Base-by-base conservation (phyloP, 1,140 invertebrate genomes). In the Cydia strobilella region DNA sequence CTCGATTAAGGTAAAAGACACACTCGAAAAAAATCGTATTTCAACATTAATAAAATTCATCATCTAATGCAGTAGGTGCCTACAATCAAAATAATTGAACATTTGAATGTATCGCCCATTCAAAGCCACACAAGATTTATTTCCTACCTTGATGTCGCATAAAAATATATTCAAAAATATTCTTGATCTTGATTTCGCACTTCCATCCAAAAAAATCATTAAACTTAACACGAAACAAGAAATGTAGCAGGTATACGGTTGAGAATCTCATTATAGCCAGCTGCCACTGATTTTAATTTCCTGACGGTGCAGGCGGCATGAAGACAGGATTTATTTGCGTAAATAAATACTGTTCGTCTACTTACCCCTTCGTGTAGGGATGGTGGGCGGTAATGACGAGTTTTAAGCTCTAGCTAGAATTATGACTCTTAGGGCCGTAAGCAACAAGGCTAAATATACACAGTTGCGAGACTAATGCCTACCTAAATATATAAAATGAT, bases 231-330 rank as follows among this genome's bases (percentile, higher is more conserved):
- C 10, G 54, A 59, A 59, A 69, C 54, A 59, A 23, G 54, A 59
- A 59, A 69, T 39, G 23, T 69, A 20, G 65, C 63, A 66, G 63
- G 63, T 66, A 66, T 66, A 66, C 3, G 27, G 65, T 27, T n/a
- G 65, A 35, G 65, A 69, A 39, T 69, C 65, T 69, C 65, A 69
- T 69, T 69, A 69, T 69, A 35, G 6, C 65, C 65, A 69, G 65
- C 63, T 66, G 63, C 27, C 63, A 65, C 63, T 69, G 65, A 69
- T 69, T 69, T 69, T 69, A 69, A 69, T 69, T 69, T 69, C 65
- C 65, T 69, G 65, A 23, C 35, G 23, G 31, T 69, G 65, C 65
- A 69, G 65, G 31, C 65, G 65, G 65, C n/a, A 69, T 20, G 65
- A 69, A 69, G 65, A 69, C 65, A 15, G 65, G 65, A 69, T 69